These are phyloP conservation scores for Chelonoidis abingdonii DNA, from an alignment of 2,113 vertebrate species.

Conservation along the genomic window DNA sequence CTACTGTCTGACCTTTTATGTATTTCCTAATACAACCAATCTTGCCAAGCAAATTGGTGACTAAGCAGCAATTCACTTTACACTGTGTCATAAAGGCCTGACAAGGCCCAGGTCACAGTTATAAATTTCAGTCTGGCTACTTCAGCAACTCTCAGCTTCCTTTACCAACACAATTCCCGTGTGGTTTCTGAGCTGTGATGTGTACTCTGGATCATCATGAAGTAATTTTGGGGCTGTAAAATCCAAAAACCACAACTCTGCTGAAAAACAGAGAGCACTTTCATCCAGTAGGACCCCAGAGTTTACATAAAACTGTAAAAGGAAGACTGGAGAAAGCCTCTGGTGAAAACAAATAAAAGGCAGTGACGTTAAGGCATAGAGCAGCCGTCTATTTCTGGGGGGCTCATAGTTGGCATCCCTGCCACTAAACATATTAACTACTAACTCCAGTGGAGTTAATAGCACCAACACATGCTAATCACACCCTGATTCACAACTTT, in stretches of 20 bases:
- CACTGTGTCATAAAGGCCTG: constrained; percentile 77
- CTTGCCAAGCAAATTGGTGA: constrained; percentile 83
- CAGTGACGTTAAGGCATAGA: background rate
- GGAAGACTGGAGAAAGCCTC: constrained; percentile 64
- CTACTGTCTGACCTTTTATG: constrained; percentile 85
- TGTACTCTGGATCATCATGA: constrained; percentile 78
- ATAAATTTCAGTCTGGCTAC: constrained; percentile 82
- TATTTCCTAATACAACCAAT: constrained; percentile 77
- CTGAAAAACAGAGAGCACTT: constrained; percentile 71
- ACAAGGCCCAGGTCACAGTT: constrained; percentile 78
- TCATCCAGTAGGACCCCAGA: constrained; percentile 67
- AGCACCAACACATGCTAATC: fast-evolving
- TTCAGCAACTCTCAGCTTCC: constrained; percentile 68
- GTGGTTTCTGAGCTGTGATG: constrained; percentile 76
- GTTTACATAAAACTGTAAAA: constrained; percentile 61
- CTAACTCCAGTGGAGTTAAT: fast-evolving
- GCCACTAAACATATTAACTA: background rate
- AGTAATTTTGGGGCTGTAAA: constrained; percentile 75
- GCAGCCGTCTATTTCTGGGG: background rate
- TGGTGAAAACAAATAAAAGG: constrained; percentile 36
- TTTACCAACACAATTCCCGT: constrained; percentile 66
- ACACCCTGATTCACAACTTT: fast-evolving
- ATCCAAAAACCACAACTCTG: constrained; percentile 74
- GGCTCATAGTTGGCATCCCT: fast-evolving
- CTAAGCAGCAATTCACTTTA: constrained; percentile 81